phyloP scores from a whole-genome alignment of 2,888 invertebrate species.

The Prosopocoilus inquinatus region DNA sequence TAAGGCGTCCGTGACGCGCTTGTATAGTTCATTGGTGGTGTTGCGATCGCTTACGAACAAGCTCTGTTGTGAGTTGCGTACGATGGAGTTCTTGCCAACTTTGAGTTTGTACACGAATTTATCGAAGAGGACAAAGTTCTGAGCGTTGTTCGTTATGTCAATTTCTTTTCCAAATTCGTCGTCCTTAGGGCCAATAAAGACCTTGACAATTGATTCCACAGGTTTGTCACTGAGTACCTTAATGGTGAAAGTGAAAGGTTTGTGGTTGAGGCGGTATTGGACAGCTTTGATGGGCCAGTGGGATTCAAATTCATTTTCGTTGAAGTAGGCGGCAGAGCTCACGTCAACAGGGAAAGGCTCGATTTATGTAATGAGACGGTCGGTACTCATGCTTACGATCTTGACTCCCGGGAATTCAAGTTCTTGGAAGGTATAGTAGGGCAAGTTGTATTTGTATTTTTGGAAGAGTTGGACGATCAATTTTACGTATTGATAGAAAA shows the following conservation, averaged over 20 bases:
- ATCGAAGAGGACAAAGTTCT: constrained; percentile 66
- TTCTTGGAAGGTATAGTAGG: constrained; percentile 62
- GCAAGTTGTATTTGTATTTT: constrained; percentile 60
- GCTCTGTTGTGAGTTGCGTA: constrained; percentile 53
- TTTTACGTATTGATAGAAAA: constrained; percentile 69
- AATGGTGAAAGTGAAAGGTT: constrained; percentile 60
- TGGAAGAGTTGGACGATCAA: constrained; percentile 57
- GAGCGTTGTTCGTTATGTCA: constrained; percentile 58
- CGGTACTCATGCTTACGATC: constrained; percentile 61
- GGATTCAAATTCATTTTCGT: constrained; percentile 49
- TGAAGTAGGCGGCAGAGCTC: constrained; percentile 58
- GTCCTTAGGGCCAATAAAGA: constrained; percentile 69
- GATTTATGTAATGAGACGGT: constrained; percentile 67
- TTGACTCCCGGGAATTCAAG: constrained; percentile 63
- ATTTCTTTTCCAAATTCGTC: constrained; percentile 58
- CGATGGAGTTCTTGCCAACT: constrained; percentile 62
- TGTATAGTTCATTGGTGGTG: constrained; percentile 62
- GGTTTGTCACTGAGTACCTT: constrained; percentile 58
- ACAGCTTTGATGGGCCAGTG: constrained; percentile 56
- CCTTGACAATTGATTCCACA: constrained; percentile 62
- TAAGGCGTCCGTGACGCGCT: constrained; percentile 58
- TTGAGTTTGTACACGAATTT: constrained; percentile 58
- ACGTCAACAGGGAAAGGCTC: constrained; percentile 66
- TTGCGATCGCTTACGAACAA: constrained; percentile 63
- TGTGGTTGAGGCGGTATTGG: constrained; percentile 64